These are phyloP conservation scores for Chymomyza caudatula DNA, from an alignment of 2,888 invertebrate genomes.

Conservation along the genomic window DNA sequence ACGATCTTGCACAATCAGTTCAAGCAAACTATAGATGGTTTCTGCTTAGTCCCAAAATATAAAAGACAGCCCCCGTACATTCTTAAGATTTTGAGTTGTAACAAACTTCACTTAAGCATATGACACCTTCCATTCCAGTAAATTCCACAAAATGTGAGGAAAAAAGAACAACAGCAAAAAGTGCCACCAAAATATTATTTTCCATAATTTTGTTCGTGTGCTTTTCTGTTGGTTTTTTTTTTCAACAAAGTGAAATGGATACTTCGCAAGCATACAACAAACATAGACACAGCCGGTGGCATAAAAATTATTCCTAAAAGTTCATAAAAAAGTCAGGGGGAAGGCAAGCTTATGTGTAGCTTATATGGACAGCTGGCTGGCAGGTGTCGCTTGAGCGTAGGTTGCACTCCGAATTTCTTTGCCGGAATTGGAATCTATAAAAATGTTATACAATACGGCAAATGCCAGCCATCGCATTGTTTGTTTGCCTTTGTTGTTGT, in stretches of 20 bases:
- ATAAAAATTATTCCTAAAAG: constrained; percentile 49
- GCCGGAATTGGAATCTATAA: constrained; percentile 26
- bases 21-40: too few species aligned
- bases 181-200: constrained; percentile 2
- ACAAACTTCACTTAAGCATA: too few species aligned
- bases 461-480: background rate
- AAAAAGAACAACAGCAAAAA: constrained; percentile 14
- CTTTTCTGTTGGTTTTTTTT: constrained; percentile 25
- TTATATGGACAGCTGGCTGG: constrained; percentile 17
- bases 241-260: constrained; percentile 61
- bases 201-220: constrained; percentile 19
- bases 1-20: too few species aligned
- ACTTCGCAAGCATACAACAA: constrained; percentile 13
- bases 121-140: background rate
- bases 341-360: background rate
- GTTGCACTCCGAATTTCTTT: background rate
- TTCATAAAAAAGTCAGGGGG: constrained; percentile 33
- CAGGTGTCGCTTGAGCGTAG: constrained; percentile 50
- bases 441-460: constrained; percentile 30
- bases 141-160: background rate
- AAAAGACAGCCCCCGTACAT: too few species aligned
- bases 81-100: too few species aligned
- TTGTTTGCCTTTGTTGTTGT: constrained; percentile 10
- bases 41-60: too few species aligned
- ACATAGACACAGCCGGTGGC: constrained; percentile 9